Evolutionary conservation across 2,888 invertebrate genomes (phyloP).

Genomic region (Heliconius ethilla): DNA sequence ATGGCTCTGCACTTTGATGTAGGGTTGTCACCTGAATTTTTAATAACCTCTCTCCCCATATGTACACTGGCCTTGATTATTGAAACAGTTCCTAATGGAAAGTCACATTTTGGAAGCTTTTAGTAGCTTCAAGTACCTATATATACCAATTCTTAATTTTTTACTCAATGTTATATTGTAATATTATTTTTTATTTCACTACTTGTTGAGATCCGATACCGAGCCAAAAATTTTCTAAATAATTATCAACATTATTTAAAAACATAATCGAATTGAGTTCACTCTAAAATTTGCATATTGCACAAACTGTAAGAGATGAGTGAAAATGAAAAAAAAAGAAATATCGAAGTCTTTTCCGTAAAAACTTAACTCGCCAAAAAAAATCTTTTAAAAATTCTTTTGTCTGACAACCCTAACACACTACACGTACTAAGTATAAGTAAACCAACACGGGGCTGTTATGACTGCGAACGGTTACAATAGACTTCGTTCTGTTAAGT

Average conservation of each 20-base stretch:
- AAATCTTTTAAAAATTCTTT: neutral
- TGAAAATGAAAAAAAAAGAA: too few species aligned
- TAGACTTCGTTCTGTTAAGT: slow-evolving; percentile 39
- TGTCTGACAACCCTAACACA: slow-evolving; percentile 20
- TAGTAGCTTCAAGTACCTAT: neutral
- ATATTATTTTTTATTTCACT: neutral
- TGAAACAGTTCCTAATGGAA: neutral
- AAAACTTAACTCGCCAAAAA: neutral
- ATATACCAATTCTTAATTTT: neutral
- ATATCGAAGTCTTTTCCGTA: neutral
- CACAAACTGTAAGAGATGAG: neutral
- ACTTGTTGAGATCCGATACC: too few species aligned
- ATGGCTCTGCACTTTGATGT: slow-evolving; percentile 27
- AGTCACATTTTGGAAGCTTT: neutral
- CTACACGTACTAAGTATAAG: slow-evolving; percentile 25
- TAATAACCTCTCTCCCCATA: slow-evolving; percentile 3
- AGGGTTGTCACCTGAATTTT: slow-evolving; percentile 29
- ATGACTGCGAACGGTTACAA: slow-evolving; percentile 41
- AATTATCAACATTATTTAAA: too few species aligned
- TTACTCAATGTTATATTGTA: neutral
- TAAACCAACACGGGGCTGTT: slow-evolving; percentile 41
- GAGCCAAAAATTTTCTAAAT: too few species aligned
- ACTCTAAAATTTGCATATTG: neutral
- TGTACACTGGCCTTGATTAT: neutral
- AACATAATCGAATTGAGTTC: too few species aligned